These are phyloP conservation scores for Odontamblyopus lacepedii DNA, from an alignment of 2,797 vertebrate genomes.

Conservation along the genomic window DNA sequence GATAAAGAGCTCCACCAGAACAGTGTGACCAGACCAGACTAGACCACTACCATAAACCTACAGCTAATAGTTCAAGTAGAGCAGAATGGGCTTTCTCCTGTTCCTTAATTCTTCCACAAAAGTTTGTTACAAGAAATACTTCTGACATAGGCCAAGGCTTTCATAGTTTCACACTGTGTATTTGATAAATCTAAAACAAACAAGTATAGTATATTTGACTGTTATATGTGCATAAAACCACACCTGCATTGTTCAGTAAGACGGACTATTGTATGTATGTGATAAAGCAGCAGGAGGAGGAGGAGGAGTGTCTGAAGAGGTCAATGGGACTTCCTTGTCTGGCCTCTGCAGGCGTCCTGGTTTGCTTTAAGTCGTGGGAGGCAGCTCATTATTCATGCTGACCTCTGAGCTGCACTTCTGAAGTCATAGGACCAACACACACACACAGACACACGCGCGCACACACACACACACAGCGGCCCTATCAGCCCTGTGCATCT, in stretches of 20 bases:
- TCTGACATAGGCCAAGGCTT: not conserved
- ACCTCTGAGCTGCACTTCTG: slow-evolving; percentile 65
- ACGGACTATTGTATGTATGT: not conserved
- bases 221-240: not conserved
- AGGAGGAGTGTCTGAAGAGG: slow-evolving; percentile 33
- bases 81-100: not conserved
- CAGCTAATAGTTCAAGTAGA: not conserved
- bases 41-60: slow-evolving; percentile 7
- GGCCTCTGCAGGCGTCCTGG: slow-evolving; percentile 56
- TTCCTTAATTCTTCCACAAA: not conserved
- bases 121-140: not conserved
- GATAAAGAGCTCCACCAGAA: slow-evolving; percentile 32
- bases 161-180: not conserved
- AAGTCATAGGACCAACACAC: slow-evolving; percentile 63
- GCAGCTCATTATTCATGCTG: slow-evolving; percentile 72
- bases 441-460: slow-evolving; percentile 6
- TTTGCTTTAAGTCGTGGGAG: slow-evolving; percentile 54
- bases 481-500: slow-evolving; percentile 63
- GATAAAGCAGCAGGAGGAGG: not conserved
- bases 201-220: not conserved
- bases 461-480: slow-evolving; percentile 26
- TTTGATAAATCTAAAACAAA: not conserved
- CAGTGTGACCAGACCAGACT: slow-evolving; percentile 9
- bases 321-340: slow-evolving; percentile 54
- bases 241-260: not conserved